Conservation (phyloP, 2,797 vertebrate genomes). For the Schizopygopsis pylzovi region DNA sequence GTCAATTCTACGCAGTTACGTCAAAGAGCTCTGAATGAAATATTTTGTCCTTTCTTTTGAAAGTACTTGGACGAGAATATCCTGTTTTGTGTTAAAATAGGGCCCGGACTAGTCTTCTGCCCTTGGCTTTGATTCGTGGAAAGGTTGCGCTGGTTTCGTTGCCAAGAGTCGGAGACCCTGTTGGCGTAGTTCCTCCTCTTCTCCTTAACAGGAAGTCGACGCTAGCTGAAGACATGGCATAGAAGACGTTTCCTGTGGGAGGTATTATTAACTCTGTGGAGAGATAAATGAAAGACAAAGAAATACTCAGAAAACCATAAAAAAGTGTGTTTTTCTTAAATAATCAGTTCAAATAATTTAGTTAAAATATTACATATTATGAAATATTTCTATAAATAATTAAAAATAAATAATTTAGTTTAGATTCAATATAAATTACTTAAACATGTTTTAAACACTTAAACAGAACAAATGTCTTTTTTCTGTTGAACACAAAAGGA, state of each 20-base stretch:
- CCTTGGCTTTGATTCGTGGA: constrained; percentile 89
- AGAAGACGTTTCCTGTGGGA: constrained; percentile 88
- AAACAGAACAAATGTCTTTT: too few species aligned
- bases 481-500: too few species aligned
- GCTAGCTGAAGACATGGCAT: constrained; percentile 88
- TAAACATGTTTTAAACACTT: not conserved
- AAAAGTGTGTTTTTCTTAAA: not conserved
- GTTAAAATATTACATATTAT: not conserved
- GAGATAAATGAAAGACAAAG: constrained; percentile 23
- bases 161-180: constrained; percentile 67
- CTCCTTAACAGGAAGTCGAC: constrained; percentile 86
- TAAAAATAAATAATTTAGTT: not conserved
- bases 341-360: constrained; percentile 1
- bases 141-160: constrained; percentile 85
- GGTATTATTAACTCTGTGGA: constrained; percentile 87
- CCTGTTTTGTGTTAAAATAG: constrained; percentile 73
- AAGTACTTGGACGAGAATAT: constrained; percentile 20
- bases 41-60: constrained; percentile 17
- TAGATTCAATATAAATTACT: not conserved
- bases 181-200: constrained; percentile 71
- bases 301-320: not conserved
- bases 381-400: not conserved
- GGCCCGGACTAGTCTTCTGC: constrained; percentile 83
- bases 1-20: constrained; percentile 2
- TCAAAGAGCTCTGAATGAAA: constrained; percentile 7